Base-by-base conservation (phyloP, 2,113 vertebrate genomes). In the Lichenostomus cassidix region DNA sequence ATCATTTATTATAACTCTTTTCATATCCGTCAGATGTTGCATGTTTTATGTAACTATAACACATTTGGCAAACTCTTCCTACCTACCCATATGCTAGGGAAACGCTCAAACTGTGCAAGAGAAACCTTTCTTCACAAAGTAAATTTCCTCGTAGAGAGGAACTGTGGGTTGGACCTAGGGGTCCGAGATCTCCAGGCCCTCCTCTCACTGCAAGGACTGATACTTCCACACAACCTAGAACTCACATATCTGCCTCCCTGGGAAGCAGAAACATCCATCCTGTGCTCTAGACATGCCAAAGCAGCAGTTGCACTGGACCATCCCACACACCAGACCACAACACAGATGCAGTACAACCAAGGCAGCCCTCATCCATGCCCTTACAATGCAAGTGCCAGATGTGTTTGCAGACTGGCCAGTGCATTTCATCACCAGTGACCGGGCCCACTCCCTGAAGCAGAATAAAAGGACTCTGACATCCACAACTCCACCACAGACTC, bases 11-110 rank as follows among this genome's bases (percentile, higher is more conserved):
- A 78, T 81, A 96, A 63, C n/a, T 65, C 76, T 87, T 49, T 65
- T 46, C 2, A 0, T 63, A 96, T 93, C 90, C 85, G 46, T 96
- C 94, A 96, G 86, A 95, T 94, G 95, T 96, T 95, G 71, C 60
- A 42, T 78, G 73, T 94, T 94, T 96, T 93, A 95, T 93, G 85
- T 96, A 94, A 96, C 94, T 79, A 25, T 95, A 93, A 94, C 93
- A 92, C 93, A 90, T 93, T 95, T 92, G 93, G 93, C 80, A 94
- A 89, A 93, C 65, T 94, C 90, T 92, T 96, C 95, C 95, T 96
- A 96, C 94, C 90, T 96, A 94, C 83, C 85, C 92, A 96, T 95
- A 97, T 97, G 90, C 41, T 70, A 91, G 19, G 39, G 50, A 94
- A 80, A 87, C 94, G 39, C 95, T 96, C 92, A 90, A 87, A 94